Percentiles rank a stretch among this genome's conserved stretches.
phyloP scores from a whole-genome alignment of 2,888 invertebrate species.

The Andrena camellia region DNA sequence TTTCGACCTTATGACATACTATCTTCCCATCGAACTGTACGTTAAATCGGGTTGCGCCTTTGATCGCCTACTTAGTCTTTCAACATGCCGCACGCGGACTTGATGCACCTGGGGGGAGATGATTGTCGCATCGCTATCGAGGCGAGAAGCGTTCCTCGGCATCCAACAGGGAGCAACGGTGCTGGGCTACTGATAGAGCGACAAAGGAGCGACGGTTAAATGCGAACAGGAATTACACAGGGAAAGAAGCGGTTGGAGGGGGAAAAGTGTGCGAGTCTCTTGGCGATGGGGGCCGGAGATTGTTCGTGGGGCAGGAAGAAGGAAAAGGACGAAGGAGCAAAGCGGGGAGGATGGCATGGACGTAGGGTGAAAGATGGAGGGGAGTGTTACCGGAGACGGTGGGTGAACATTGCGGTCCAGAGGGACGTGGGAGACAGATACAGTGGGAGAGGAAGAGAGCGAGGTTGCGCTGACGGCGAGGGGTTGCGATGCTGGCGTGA shows the following conservation, averaged over 20 bases:
- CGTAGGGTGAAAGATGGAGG: slow-evolving; percentile 33
- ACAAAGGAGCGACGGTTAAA: slow-evolving; percentile 13
- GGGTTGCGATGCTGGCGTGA: slow-evolving; percentile 64
- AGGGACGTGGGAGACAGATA: slow-evolving; percentile 71
- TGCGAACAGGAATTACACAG: slow-evolving; percentile 21
- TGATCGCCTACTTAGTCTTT: slow-evolving; percentile 3
- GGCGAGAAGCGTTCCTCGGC: background rate
- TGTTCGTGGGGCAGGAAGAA: slow-evolving; percentile 33
- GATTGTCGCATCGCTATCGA: slow-evolving; percentile 12
- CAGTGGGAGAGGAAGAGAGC: slow-evolving; percentile 19
- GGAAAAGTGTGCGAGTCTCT: slow-evolving; percentile 27
- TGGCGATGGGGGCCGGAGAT: slow-evolving; percentile 42
- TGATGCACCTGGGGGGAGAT: slow-evolving; percentile 27
- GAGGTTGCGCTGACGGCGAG: slow-evolving; percentile 35
- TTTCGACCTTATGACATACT: background rate
- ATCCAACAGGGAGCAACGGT: slow-evolving; percentile 7
- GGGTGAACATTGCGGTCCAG: slow-evolving; percentile 79
- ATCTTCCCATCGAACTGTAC: slow-evolving; percentile 23
- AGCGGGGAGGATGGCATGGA: background rate
- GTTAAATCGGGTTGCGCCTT: background rate
- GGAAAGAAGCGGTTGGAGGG: slow-evolving; percentile 19
- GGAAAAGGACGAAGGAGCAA: slow-evolving; percentile 30
- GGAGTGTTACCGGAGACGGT: slow-evolving; percentile 67
- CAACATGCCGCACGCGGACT: background rate
- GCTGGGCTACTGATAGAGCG: background rate